A percentile compares a stretch with the other conserved stretches of the same genome.
Conservation (phyloP, 1,140 invertebrate species). For the Euura saliciscinereae region DNA sequence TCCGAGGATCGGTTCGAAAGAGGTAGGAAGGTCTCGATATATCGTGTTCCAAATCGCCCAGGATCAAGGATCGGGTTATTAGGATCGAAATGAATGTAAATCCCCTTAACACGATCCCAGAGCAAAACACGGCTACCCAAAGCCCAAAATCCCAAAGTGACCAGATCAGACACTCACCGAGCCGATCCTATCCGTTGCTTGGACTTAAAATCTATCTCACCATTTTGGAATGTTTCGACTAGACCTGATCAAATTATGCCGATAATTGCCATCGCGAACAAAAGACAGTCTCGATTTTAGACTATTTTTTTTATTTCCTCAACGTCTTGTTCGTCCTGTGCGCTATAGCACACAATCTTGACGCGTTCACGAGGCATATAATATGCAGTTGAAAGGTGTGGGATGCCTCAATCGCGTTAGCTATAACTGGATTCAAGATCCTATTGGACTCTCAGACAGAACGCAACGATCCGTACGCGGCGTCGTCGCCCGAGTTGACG, state of each 20-base stretch:
- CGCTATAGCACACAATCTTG: background rate
- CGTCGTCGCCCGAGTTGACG: constrained; percentile 50
- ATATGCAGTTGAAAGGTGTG: background rate
- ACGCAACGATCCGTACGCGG: constrained; percentile 48
- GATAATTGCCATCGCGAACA: no score
- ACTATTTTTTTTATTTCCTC: background rate
- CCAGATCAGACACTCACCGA: constrained; percentile 53
- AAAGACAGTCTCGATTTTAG: no score
- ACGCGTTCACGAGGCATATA: background rate
- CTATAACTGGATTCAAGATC: background rate
- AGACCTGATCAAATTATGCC: background rate
- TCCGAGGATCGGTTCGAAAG: background rate
- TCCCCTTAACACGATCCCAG: constrained; percentile 62
- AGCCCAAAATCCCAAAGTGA: constrained; percentile 47
- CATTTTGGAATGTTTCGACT: background rate
- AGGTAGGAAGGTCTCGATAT: constrained; percentile 25
- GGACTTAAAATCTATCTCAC: background rate
- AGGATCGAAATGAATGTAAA: constrained; percentile 62
- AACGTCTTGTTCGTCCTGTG: background rate
- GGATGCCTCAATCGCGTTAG: background rate
- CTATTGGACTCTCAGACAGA: background rate
- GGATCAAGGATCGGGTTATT: constrained; percentile 60
- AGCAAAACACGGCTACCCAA: constrained; percentile 60
- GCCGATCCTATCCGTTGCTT: background rate
- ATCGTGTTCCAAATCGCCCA: constrained; percentile 59